Conservation (phyloP, 2,113 vertebrate species). For the Emberiza fucata region DNA sequence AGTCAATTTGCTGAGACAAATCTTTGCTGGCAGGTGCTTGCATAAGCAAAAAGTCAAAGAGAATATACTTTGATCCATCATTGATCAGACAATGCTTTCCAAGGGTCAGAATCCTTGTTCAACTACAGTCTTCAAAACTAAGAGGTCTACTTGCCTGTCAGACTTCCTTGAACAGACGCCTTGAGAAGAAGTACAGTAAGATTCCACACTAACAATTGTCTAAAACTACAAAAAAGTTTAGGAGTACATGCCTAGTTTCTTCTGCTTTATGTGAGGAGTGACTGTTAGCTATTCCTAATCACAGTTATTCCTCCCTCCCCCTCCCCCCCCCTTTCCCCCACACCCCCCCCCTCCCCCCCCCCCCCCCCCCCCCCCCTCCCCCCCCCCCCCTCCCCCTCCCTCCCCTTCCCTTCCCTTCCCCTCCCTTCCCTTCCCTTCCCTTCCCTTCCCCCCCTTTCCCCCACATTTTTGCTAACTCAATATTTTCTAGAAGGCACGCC, state of each 20-base stretch:
- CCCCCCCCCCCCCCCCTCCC: background rate
- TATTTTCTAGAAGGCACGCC: background rate
- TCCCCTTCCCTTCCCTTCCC: no score
- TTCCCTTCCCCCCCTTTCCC: background rate
- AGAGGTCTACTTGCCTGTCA: background rate
- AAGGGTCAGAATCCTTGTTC: background rate
- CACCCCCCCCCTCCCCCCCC: background rate
- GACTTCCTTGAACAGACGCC: background rate
- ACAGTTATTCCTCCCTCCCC: background rate
- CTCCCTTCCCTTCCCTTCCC: no score
- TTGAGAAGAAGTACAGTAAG: background rate
- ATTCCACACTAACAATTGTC: background rate
- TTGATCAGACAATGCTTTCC: background rate
- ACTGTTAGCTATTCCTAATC: background rate
- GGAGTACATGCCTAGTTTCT: background rate
- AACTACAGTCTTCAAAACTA: background rate
- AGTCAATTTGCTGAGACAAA: background rate
- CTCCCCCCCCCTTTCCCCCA: background rate
- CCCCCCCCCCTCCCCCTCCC: rapidly evolving
- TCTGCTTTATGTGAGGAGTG: background rate
- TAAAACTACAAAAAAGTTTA: background rate
- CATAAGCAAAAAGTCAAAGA: background rate
- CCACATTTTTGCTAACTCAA: background rate
- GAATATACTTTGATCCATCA: background rate
- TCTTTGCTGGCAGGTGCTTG: background rate